These are phyloP conservation scores for Phortica variegata DNA, from an alignment of 1,140 invertebrate species.

Conservation along the genomic window DNA sequence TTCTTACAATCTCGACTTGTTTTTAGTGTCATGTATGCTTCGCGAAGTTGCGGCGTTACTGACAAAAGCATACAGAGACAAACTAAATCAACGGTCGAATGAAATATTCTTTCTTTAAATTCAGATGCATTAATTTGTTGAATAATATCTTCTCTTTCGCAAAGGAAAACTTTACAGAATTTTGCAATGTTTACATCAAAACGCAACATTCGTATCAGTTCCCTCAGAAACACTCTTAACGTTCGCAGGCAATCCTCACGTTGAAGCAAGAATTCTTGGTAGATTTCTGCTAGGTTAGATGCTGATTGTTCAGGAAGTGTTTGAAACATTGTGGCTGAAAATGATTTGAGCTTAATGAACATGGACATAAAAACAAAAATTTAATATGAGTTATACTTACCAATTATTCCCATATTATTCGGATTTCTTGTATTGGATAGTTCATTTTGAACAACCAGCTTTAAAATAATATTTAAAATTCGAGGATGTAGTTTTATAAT, in stretches of 20 bases:
- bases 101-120: conserved; percentile 80
- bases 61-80: conserved; percentile 81
- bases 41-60: conserved; percentile 75
- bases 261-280: conserved; percentile 82
- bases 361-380: conserved; percentile 5
- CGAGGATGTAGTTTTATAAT: conserved; percentile 64
- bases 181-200: conserved; percentile 75
- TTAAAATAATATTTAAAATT: conserved; percentile 83
- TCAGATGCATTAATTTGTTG: conserved; percentile 62
- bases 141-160: conserved; percentile 63
- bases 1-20: conserved; percentile 44
- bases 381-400: conserved; percentile 27
- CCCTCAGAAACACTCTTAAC: conserved; percentile 74
- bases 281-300: conserved; percentile 76
- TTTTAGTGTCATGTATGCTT: conserved; percentile 60
- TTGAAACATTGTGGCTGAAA: conserved; percentile 81
- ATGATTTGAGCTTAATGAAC: too few species aligned
- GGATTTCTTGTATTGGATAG: conserved; percentile 87
- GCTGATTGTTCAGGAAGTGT: conserved; percentile 75
- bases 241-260: conserved; percentile 89
- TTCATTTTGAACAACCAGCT: conserved; percentile 94
- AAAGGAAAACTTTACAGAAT: conserved; percentile 71
- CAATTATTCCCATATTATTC: conserved; percentile 78
- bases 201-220: conserved; percentile 81
- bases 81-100: conserved; percentile 80